A percentile compares a stretch with the other conserved stretches of the same genome.
Evolutionary conservation across 2,797 vertebrate species (phyloP).

Genomic region (Tiaroga cobitis): DNA sequence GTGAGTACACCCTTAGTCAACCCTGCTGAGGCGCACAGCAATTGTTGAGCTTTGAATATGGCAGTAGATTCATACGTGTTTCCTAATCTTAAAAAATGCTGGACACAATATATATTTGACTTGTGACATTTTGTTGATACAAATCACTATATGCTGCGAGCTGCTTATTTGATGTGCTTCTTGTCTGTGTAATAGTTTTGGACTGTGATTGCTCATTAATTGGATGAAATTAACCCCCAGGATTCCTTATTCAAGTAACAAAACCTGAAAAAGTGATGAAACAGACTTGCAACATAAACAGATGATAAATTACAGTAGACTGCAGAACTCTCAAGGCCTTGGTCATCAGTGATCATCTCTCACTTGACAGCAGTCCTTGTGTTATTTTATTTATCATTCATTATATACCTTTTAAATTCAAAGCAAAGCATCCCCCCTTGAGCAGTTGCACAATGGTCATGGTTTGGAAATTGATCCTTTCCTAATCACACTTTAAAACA

Average conservation of each 20-base stretch:
- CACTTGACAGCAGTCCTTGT: neutral
- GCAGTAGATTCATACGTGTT: constrained; percentile 23
- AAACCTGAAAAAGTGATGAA: constrained; percentile 8
- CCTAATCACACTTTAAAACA: neutral
- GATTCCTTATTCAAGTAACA: neutral
- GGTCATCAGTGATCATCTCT: neutral
- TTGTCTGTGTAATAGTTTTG: neutral
- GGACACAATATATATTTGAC: neutral
- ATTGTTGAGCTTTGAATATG: constrained; percentile 28
- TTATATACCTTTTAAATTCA: neutral
- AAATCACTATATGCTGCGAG: constrained; percentile 9
- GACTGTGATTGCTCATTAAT: constrained; percentile 14
- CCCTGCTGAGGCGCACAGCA: constrained; percentile 26
- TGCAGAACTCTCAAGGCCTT: neutral
- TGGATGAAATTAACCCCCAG: neutral
- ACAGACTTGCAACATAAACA: neutral
- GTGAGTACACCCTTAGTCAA: neutral
- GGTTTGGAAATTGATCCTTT: neutral
- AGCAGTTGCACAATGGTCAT: neutral
- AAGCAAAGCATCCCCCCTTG: constrained; percentile 1
- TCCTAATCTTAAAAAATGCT: constrained; percentile 27
- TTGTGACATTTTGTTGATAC: constrained; percentile 31
- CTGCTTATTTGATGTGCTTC: neutral
- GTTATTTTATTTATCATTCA: neutral
- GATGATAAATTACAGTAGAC: neutral